Evolutionary conservation across 2,888 invertebrate genomes (phyloP).

Genomic region (Brachynemurus nebulosus): DNA sequence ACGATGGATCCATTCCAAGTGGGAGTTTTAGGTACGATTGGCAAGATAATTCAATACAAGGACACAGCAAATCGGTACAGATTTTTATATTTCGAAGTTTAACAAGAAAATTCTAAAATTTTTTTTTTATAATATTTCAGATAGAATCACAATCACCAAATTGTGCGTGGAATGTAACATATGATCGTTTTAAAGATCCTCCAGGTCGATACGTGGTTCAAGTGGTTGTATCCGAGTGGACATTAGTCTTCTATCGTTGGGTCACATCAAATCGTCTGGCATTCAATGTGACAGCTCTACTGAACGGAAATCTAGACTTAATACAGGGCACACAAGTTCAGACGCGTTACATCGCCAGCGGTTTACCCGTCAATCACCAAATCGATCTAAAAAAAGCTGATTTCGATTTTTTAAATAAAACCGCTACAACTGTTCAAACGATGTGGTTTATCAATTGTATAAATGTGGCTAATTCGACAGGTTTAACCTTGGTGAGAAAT

Average conservation of each 20-base stretch:
- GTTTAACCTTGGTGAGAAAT: slow-evolving; percentile 45
- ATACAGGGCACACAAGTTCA: slow-evolving; percentile 45
- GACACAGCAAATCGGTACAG: slow-evolving; percentile 29
- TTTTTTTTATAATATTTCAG: slow-evolving; percentile 24
- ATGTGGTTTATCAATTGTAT: slow-evolving; percentile 73
- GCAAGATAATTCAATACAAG: slow-evolving; percentile 41
- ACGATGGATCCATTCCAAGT: slow-evolving; percentile 27
- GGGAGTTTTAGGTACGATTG: slow-evolving; percentile 42
- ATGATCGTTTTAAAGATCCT: slow-evolving; percentile 35
- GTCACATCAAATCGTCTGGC: slow-evolving; percentile 29
- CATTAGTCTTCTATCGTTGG: slow-evolving; percentile 29
- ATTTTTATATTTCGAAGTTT: slow-evolving; percentile 1
- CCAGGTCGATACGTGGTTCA: slow-evolving; percentile 45
- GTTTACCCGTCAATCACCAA: slow-evolving; percentile 39
- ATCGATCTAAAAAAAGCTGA: slow-evolving; percentile 47
- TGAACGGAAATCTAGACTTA: slow-evolving; percentile 54
- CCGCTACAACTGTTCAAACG: slow-evolving; percentile 42
- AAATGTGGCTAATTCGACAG: slow-evolving; percentile 47
- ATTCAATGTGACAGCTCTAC: slow-evolving; percentile 39
- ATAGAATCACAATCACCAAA: slow-evolving; percentile 34
- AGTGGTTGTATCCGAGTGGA: slow-evolving; percentile 34
- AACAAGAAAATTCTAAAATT: background rate
- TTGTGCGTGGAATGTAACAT: slow-evolving; percentile 48
- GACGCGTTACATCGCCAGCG: slow-evolving; percentile 48
- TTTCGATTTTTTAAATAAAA: slow-evolving; percentile 37